Evolutionary conservation across 1,140 invertebrate genomes (phyloP).

Genomic region (Whitmania pigra): DNA sequence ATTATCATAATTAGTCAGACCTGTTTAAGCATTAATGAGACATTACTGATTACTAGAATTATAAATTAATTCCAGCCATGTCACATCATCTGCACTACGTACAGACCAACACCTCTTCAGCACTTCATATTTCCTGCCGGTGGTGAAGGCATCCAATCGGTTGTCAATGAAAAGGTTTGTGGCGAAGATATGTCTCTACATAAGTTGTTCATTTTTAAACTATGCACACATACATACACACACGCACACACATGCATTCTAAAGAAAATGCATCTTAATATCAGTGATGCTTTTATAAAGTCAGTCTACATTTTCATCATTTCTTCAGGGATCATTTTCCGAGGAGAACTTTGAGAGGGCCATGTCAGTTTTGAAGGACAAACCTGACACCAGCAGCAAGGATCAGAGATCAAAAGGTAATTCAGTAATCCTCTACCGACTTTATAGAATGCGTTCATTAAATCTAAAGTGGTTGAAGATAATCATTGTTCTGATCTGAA

Average conservation of each 20-base stretch:
- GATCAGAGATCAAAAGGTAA: slow-evolving; percentile 32
- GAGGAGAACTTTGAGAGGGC: slow-evolving; percentile 95
- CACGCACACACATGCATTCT: not conserved
- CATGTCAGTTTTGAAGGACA: slow-evolving; percentile 67
- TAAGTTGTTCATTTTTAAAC: not conserved
- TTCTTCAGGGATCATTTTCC: slow-evolving; percentile 63
- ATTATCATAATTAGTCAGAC: not conserved
- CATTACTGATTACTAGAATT: too few species aligned
- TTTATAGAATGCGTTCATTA: too few species aligned
- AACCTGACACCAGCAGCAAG: slow-evolving; percentile 44
- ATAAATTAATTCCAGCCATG: slow-evolving; percentile 61
- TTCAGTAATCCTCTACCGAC: too few species aligned
- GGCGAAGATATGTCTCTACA: not conserved
- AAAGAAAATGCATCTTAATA: not conserved
- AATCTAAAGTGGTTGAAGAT: too few species aligned
- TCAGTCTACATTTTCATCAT: slow-evolving; percentile 5
- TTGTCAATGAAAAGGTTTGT: slow-evolving; percentile 63
- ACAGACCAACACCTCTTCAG: slow-evolving; percentile 86
- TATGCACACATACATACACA: too few species aligned
- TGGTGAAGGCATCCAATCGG: slow-evolving; percentile 84
- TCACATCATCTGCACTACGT: slow-evolving; percentile 98
- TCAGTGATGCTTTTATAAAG: not conserved
- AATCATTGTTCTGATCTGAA: too few species aligned
- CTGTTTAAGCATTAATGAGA: not conserved
- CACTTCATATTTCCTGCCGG: slow-evolving; percentile 95